These are phyloP conservation scores for Dione juno DNA, from an alignment of 2,888 invertebrate species.

Conservation along the genomic window DNA sequence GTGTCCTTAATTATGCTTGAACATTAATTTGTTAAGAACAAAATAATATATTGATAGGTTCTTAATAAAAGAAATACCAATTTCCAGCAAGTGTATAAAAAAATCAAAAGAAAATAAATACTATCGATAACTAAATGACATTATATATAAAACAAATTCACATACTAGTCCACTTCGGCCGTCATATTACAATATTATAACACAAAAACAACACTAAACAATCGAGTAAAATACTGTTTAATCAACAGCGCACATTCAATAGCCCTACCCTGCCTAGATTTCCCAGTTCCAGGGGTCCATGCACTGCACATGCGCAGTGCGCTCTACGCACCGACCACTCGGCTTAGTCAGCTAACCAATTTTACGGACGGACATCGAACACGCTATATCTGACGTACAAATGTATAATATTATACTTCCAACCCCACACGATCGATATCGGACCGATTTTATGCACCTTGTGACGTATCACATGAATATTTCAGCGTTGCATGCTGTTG, in stretches of 20 bases:
- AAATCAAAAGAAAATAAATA: too few species aligned
- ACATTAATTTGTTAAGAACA: too few species aligned
- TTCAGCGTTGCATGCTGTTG: background rate
- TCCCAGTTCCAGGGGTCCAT: constrained; percentile 17
- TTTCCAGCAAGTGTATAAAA: too few species aligned
- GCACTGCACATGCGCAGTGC: constrained; percentile 15
- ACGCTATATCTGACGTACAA: constrained; percentile 1
- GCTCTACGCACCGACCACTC: background rate
- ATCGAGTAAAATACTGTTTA: background rate
- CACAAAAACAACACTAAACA: background rate
- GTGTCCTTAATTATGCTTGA: too few species aligned
- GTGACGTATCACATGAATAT: background rate
- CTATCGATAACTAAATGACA: background rate
- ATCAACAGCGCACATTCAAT: constrained; percentile 10
- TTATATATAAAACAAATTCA: background rate
- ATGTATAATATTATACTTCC: background rate
- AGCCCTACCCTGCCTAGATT: constrained; percentile 17
- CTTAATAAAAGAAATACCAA: too few species aligned
- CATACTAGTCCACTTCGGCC: background rate
- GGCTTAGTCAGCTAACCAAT: background rate
- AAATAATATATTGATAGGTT: too few species aligned
- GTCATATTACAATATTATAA: background rate
- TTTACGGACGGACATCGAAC: constrained; percentile 7
- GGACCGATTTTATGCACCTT: background rate
- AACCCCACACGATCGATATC: background rate